Evolutionary conservation across 2,797 vertebrate species (phyloP).

Genomic region (Malacoctenus gilli): DNA sequence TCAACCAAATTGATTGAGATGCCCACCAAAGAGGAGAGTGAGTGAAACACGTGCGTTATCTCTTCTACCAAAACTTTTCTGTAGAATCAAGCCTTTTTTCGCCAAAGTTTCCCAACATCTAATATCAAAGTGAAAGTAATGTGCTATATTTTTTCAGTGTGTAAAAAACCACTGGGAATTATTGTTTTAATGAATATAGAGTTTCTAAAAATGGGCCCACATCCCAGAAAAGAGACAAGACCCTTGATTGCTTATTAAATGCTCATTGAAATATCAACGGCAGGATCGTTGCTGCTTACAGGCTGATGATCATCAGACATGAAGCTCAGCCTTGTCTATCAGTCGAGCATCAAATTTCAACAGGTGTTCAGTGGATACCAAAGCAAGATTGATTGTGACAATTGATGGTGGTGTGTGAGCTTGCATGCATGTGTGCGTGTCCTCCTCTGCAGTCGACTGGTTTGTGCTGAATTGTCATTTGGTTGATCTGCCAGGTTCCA

Average conservation of each 20-base stretch:
- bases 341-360: no score
- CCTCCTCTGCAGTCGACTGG: no score
- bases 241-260: background rate
- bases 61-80: background rate
- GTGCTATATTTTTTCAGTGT: no score
- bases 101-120: no score
- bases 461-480: slow-evolving; percentile 24
- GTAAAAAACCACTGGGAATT: background rate
- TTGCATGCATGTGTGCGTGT: no score
- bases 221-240: slow-evolving; percentile 21
- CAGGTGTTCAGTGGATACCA: no score
- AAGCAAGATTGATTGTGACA: no score
- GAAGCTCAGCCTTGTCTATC: background rate
- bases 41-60: background rate
- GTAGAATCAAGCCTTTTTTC: no score
- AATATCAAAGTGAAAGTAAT: no score
- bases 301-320: slow-evolving; percentile 8
- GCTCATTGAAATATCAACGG: background rate
- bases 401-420: no score
- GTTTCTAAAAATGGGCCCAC: background rate
- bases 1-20: background rate
- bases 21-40: background rate
- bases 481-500: slow-evolving; percentile 17
- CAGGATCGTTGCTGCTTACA: background rate
- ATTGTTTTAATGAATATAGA: background rate